A percentile compares a stretch with the other conserved stretches of the same genome.
Evolutionary conservation across 1,140 invertebrate species (phyloP).

Genomic region (Centruroides vittatus): DNA sequence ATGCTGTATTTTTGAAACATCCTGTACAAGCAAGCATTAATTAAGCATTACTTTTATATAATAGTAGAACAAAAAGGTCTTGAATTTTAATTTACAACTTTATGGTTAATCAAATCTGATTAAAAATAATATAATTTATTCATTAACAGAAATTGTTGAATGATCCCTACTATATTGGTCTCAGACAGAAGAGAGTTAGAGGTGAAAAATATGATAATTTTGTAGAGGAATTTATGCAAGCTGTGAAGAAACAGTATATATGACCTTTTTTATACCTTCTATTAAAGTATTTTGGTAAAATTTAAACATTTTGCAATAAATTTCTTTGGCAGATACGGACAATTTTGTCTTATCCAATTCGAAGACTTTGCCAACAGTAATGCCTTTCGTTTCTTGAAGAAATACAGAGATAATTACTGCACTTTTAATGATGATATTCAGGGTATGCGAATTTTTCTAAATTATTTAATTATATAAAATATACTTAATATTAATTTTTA

Average conservation of each 20-base stretch:
- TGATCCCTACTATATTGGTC: slow-evolving; percentile 90
- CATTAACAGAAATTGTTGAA: slow-evolving; percentile 44
- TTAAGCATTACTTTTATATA: not conserved
- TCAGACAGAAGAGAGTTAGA: slow-evolving; percentile 67
- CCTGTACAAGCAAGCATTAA: too few species aligned
- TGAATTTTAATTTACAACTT: not conserved
- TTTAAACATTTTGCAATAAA: too few species aligned
- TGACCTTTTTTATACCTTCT: not conserved
- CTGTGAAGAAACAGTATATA: slow-evolving; percentile 58
- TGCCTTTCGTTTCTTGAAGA: slow-evolving; percentile 76
- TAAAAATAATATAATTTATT: too few species aligned
- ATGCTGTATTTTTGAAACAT: too few species aligned
- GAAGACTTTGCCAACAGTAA: slow-evolving; percentile 92
- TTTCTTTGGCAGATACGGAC: slow-evolving; percentile 25
- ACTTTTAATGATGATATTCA: slow-evolving; percentile 97
- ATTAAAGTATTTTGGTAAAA: too few species aligned
- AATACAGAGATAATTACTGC: slow-evolving; percentile 71
- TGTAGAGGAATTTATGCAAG: slow-evolving; percentile 96
- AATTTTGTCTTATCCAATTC: slow-evolving; percentile 50
- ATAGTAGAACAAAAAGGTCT: not conserved
- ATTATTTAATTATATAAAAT: not conserved
- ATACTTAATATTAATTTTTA: slow-evolving; percentile 32
- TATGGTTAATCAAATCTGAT: not conserved
- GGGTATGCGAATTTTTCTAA: slow-evolving; percentile 13
- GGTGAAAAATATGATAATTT: slow-evolving; percentile 87